Base-by-base conservation (phyloP, 1,140 invertebrate genomes). In the Drosophila auraria region DNA sequence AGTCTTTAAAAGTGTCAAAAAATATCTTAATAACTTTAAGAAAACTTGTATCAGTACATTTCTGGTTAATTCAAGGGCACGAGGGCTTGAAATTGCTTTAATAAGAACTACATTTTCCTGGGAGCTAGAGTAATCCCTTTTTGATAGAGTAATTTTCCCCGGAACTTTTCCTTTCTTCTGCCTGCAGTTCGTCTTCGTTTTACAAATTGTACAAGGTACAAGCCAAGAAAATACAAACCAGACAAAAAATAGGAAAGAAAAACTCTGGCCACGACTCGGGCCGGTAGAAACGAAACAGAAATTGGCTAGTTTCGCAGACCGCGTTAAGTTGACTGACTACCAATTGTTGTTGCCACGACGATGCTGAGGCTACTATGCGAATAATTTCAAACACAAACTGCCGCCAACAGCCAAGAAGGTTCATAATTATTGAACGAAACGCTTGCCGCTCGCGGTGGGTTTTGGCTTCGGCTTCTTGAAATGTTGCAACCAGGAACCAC, bases 251-350 rank as follows among this genome's bases (percentile, higher is more conserved):
- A 58, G 78, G 30, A 65, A 69, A 83, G 77, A 69, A 84, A 83
- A 87, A 44, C 58, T 70, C 53, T 83, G 72, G 64, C 84, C 83
- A 87, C 83, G 83, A 87, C 63, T 84, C 64, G 7, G 38, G 61
- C 79, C 63, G 54, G 65, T 56, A 66, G 69, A 74, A 78, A 82
- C 63, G 54, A 63, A 63, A 79, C 75, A 79, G 62, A 87, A 87
- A 89, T 87, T 87, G 84, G 84, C 83, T 73, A 89, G 83, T 83
- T 87, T 87, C 81, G 83, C 69, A 89, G 83, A 68, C 78, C 83
- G 83, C 84, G 83, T 83, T 87, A 87, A 89, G 72, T 87, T 87
- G 80, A 87, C 84, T 87, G 83, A 87, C 83, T 87, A 87, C 80
- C 84, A 87, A 89, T 87, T 87, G 83, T 89, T 87, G 84, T 80